Evolutionary conservation across 1,140 invertebrate genomes (phyloP).

Genomic region (Aphidius gifuensis): DNA sequence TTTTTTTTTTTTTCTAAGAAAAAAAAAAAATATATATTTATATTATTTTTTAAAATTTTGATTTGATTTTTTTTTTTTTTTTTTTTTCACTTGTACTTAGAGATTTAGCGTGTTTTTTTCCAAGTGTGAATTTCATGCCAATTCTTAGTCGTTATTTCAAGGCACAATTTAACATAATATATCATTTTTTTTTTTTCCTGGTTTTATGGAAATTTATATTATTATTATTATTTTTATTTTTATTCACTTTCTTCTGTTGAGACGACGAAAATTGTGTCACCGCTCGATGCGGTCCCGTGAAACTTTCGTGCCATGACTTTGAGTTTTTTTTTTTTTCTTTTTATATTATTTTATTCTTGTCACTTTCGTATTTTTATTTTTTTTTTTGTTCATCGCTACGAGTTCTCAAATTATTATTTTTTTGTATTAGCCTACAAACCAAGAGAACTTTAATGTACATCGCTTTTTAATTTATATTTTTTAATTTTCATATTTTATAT

Average conservation of each 20-base stretch:
- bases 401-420: too few species aligned
- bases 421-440: too few species aligned
- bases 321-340: slow-evolving; percentile 1
- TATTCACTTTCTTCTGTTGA: slow-evolving; percentile 18
- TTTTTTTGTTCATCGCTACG: background rate
- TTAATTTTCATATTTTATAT: slow-evolving; percentile 6
- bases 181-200: too few species aligned
- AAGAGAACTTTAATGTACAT: background rate
- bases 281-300: slow-evolving; percentile 24
- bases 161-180: too few species aligned
- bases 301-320: slow-evolving; percentile 23
- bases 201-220: background rate
- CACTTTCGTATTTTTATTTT: slow-evolving; percentile 4
- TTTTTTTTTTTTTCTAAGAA: slow-evolving; percentile 1
- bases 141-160: background rate
- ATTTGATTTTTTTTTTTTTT: slow-evolving; percentile 17
- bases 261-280: background rate
- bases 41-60: slow-evolving; percentile 16
- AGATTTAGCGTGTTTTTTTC: background rate
- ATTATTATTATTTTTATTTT: slow-evolving; percentile 8
- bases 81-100: slow-evolving; percentile 20
- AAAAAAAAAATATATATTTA: slow-evolving; percentile 18
- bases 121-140: background rate
- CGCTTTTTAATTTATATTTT: slow-evolving; percentile 21
- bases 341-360: slow-evolving; percentile 15